These are phyloP conservation scores for Luperina testacea DNA, from an alignment of 2,888 invertebrate genomes.

Conservation along the genomic window DNA sequence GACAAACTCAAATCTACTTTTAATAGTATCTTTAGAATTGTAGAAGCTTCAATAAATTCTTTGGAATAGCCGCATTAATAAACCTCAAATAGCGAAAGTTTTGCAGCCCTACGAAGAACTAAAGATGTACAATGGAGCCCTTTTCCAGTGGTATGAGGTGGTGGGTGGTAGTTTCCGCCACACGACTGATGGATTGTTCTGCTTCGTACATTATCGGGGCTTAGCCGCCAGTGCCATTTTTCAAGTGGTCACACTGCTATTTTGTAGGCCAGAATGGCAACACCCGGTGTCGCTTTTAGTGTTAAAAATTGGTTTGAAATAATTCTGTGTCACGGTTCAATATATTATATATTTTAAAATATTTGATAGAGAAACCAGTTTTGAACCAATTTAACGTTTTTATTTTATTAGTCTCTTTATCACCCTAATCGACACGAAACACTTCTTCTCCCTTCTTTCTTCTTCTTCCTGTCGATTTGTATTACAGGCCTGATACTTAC, in stretches of 20 bases:
- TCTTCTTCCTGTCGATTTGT: too few species aligned
- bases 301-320: slow-evolving; percentile 48
- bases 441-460: too few species aligned
- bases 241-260: slow-evolving; percentile 78
- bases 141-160: slow-evolving; percentile 58
- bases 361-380: not conserved
- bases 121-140: slow-evolving; percentile 66
- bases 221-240: slow-evolving; percentile 79
- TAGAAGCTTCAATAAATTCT: slow-evolving; percentile 8
- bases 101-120: slow-evolving; percentile 50
- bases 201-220: slow-evolving; percentile 82
- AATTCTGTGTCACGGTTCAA: slow-evolving; percentile 3
- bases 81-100: slow-evolving; percentile 46
- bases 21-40: slow-evolving; percentile 9
- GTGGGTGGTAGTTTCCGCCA: slow-evolving; percentile 67
- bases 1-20: slow-evolving; percentile 26
- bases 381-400: not conserved
- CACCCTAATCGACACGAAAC: not conserved
- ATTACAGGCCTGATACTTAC: not conserved
- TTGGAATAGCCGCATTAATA: slow-evolving; percentile 19
- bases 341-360: slow-evolving; percentile 18
- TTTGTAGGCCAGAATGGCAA: slow-evolving; percentile 73
- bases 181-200: slow-evolving; percentile 78
- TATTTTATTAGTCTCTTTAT: not conserved
- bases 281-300: slow-evolving; percentile 61